Percentiles rank a stretch among this genome's conserved stretches.
Conservation (phyloP, 2,113 vertebrate genomes). For the Rhinopomastus cyanomelas region DNA sequence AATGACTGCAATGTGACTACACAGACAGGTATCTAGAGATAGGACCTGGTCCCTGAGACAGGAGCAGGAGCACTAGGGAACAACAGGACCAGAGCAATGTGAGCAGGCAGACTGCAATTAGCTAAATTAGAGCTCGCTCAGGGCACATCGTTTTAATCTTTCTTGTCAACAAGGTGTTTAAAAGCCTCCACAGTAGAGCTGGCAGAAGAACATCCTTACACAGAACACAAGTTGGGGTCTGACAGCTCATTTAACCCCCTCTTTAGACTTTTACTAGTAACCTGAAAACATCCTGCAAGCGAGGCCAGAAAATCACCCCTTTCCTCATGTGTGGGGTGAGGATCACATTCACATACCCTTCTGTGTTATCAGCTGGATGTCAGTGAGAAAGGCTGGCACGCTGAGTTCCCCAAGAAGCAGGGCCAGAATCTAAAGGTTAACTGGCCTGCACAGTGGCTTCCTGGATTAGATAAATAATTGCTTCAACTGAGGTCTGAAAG, state of each 20-base stretch:
- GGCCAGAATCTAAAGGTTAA: slow-evolving; percentile 51
- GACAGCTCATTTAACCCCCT: background rate
- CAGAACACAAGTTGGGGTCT: background rate
- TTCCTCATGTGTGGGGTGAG: background rate
- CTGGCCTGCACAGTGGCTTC: slow-evolving; percentile 38
- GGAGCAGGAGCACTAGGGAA: background rate
- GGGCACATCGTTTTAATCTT: background rate
- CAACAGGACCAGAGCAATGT: accelerated
- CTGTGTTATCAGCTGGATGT: background rate
- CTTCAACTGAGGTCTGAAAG: background rate
- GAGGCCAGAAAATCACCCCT: background rate
- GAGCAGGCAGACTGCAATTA: background rate
- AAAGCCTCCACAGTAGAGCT: background rate
- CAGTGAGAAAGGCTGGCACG: slow-evolving; percentile 43
- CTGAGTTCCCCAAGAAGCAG: slow-evolving; percentile 21
- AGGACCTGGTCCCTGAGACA: background rate
- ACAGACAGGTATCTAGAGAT: background rate
- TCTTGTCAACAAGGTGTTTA: background rate
- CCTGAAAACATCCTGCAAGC: slow-evolving; percentile 2
- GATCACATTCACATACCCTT: background rate
- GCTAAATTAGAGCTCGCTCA: background rate
- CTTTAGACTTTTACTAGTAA: background rate
- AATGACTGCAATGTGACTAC: background rate
- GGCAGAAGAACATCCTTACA: background rate
- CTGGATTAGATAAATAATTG: slow-evolving; percentile 51